Evolutionary conservation across 2,888 invertebrate species (phyloP), one percentile per base, ranked within the genome.

Genomic region (Melieria picta): DNA sequence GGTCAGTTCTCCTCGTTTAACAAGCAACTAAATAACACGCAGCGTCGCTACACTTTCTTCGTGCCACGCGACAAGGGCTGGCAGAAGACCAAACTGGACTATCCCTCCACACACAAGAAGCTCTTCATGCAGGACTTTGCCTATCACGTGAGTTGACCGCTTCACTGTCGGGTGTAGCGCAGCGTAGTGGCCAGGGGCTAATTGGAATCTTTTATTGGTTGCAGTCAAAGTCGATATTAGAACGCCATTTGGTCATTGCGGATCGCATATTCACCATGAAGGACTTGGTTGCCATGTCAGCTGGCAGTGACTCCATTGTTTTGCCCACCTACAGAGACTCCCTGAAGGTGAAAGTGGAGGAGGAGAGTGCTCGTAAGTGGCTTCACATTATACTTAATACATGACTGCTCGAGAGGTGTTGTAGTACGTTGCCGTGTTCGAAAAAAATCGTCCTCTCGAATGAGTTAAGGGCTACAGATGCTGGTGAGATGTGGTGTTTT

Each of bases 11-110:
- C 92, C 77, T 89, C 90, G 79, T 96, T 96, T 87, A 96, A 96
- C 86, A 89, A 90, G 13, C 93, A 93, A 82, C 88, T 97, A 74
- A 91, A 91, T 80, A 92, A 93, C 78, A 90, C 91, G 76, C 91
- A 90, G 73, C 92, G 92, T 79, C 91, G 93, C 69, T 97, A 93
- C 87, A 98, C 98, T 1, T 95, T 94, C 87, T 97, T 98, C 83
- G 96, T 95, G 9, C 97, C 98, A 0, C 90, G 94, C 50, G 93
- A 98, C 84, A 92, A 91, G 81, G 98, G 96, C 67, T 98, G 98
- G 98, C 89, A 91, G 65, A 91, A 92, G 79, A 92, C 93, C 77
- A 90, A 91, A 84, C 89, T 91, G 69, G 90, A 90, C 76, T 91
- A 92, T 80, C 96, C 96, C 6, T 94, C 95, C 5, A 91, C 93